Evolutionary conservation across 2,888 invertebrate genomes (phyloP).

Genomic region (Anodontia alba): DNA sequence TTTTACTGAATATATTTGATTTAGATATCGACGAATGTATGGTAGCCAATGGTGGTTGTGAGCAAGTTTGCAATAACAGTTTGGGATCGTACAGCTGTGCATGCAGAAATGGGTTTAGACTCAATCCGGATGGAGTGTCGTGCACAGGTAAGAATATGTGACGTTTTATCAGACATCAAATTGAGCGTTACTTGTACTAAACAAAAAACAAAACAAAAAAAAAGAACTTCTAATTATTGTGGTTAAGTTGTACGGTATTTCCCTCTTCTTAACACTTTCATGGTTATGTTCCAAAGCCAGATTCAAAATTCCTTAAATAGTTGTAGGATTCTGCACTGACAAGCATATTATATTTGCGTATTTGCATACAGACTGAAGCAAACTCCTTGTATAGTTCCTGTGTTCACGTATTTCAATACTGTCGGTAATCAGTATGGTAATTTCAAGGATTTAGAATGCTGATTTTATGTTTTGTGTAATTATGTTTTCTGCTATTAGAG

Average conservation of each 20-base stretch:
- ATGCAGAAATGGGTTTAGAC: conserved; percentile 19
- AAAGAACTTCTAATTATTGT: too few species aligned
- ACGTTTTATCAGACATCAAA: too few species aligned
- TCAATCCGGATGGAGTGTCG: neutral
- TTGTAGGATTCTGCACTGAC: neutral
- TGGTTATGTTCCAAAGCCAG: neutral
- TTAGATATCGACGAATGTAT: conserved; percentile 32
- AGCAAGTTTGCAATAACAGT: conserved; percentile 18
- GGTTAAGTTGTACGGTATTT: neutral
- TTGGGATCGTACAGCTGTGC: conserved; percentile 24
- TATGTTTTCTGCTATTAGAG: too few species aligned
- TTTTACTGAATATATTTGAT: neutral
- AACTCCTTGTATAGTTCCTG: too few species aligned
- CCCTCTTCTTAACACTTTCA: neutral
- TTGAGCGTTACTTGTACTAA: too few species aligned
- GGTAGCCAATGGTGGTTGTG: neutral
- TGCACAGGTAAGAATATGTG: conserved; percentile 41
- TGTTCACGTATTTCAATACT: too few species aligned
- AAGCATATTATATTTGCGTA: too few species aligned
- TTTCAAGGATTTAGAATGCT: too few species aligned
- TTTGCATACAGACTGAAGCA: too few species aligned
- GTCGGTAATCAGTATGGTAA: too few species aligned
- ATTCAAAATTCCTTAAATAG: neutral
- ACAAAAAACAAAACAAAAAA: neutral
- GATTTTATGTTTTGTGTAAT: too few species aligned